Evolutionary conservation across 2,797 vertebrate species (phyloP).

Genomic region (Alfaro cultratus): DNA sequence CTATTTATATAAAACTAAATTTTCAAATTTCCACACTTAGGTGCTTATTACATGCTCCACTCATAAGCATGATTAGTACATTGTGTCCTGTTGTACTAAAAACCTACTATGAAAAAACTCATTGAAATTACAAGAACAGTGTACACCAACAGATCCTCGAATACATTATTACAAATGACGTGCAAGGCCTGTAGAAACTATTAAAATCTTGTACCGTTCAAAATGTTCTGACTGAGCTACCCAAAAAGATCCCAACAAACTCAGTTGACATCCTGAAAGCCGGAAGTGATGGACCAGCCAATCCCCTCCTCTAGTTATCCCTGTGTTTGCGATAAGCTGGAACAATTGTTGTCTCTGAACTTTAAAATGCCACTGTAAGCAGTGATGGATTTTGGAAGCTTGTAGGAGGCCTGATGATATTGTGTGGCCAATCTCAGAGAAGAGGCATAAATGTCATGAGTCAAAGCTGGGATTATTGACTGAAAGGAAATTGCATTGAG

Average conservation of each 20-base stretch:
- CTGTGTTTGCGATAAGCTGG: constrained; percentile 53
- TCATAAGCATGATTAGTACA: too few relatives aligned
- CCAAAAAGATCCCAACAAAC: constrained; percentile 27
- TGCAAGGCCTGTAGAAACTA: neutral
- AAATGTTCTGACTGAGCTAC: constrained; percentile 37
- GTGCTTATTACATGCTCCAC: neutral
- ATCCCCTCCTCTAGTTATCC: constrained; percentile 51
- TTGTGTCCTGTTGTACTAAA: neutral
- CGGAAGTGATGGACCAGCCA: constrained; percentile 53
- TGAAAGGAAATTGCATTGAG: constrained; percentile 20
- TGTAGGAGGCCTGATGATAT: constrained; percentile 37
- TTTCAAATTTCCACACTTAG: neutral
- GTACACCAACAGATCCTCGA: neutral
- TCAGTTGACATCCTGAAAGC: constrained; percentile 38
- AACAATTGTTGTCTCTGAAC: constrained; percentile 38
- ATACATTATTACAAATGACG: neutral
- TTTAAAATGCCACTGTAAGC: constrained; percentile 51
- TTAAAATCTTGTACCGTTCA: neutral
- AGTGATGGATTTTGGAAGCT: constrained; percentile 53
- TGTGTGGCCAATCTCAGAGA: constrained; percentile 31
- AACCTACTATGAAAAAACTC: neutral
- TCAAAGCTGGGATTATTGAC: constrained; percentile 46
- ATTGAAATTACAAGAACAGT: neutral
- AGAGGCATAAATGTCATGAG: constrained; percentile 48
- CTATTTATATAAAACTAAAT: neutral